Conservation (phyloP, 1,140 invertebrate genomes). For the Aricia agestis region DNA sequence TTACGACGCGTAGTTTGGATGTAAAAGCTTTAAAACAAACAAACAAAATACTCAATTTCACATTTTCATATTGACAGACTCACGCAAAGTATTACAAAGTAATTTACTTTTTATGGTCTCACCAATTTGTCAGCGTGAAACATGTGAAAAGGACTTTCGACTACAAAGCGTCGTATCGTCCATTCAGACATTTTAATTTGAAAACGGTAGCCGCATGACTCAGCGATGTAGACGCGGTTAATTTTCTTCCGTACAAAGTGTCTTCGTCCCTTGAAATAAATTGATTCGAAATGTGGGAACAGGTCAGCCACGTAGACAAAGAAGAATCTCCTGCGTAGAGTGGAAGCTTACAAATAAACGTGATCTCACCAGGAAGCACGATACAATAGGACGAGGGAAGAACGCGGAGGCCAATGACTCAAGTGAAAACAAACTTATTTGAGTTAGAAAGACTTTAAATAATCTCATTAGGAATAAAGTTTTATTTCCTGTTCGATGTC, state of each 20-base stretch:
- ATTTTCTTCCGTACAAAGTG: slow-evolving; percentile 41
- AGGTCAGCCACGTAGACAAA: slow-evolving; percentile 38
- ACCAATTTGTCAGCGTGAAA: slow-evolving; percentile 31
- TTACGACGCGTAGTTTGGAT: not conserved
- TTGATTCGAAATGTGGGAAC: slow-evolving; percentile 46
- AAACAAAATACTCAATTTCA: slow-evolving; percentile 8
- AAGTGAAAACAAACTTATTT: slow-evolving; percentile 45
- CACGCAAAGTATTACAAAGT: slow-evolving; percentile 1
- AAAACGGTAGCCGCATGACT: slow-evolving; percentile 69
- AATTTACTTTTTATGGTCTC: not conserved
- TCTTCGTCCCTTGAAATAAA: slow-evolving; percentile 46
- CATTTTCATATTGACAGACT: not conserved
- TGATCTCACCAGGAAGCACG: slow-evolving; percentile 59
- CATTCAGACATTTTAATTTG: slow-evolving; percentile 35
- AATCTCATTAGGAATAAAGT: slow-evolving; percentile 15
- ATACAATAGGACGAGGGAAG: slow-evolving; percentile 55
- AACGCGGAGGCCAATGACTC: slow-evolving; percentile 55
- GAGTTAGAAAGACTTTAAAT: slow-evolving; percentile 29
- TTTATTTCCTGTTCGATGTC: not conserved
- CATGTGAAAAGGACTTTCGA: slow-evolving; percentile 43
- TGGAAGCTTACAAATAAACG: slow-evolving; percentile 52
- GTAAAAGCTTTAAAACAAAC: slow-evolving; percentile 10
- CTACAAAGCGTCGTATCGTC: slow-evolving; percentile 27
- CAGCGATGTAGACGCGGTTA: slow-evolving; percentile 60
- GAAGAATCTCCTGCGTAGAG: slow-evolving; percentile 30